Percentiles rank a stretch among this genome's conserved stretches.
Conservation (phyloP, 1,140 invertebrate species). For the Magallana ariakensis region DNA sequence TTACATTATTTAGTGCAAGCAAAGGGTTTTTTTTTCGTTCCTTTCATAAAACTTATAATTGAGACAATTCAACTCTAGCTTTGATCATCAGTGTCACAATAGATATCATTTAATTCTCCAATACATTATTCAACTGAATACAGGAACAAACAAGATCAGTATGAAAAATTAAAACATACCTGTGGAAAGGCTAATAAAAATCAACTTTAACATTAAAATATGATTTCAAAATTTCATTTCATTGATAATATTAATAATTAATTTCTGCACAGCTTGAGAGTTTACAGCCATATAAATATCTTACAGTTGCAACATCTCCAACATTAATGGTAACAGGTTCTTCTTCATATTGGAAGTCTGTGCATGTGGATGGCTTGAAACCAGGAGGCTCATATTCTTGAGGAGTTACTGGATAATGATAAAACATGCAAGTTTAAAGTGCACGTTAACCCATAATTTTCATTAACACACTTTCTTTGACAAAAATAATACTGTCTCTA, state of each 20-base stretch:
- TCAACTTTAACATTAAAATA: conserved; percentile 38
- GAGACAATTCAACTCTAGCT: too few relatives aligned
- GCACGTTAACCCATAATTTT: too few relatives aligned
- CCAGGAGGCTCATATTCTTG: conserved; percentile 80
- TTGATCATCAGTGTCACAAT: too few relatives aligned
- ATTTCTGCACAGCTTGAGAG: too few relatives aligned
- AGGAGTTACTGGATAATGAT: conserved; percentile 76
- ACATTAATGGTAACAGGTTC: conserved; percentile 78
- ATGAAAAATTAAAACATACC: conserved; percentile 54
- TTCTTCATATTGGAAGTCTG: conserved; percentile 73
- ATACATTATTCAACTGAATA: too few relatives aligned
- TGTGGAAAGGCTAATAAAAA: conserved; percentile 63
- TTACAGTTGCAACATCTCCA: conserved; percentile 79
- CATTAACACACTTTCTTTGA: too few relatives aligned
- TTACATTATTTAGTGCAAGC: too few relatives aligned
- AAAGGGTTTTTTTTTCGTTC: too few relatives aligned
- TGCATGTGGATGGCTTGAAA: conserved; percentile 74
- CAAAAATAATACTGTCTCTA: too few relatives aligned
- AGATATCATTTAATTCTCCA: too few relatives aligned
- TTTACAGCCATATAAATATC: conserved; percentile 36
- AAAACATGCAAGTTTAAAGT: conserved; percentile 10
- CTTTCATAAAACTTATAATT: too few relatives aligned
- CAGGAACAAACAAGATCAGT: neutral
- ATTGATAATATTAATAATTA: too few relatives aligned
- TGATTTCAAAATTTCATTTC: neutral